Conservation (phyloP, 2,797 vertebrate species). For the Phataginus tetradactyla region DNA sequence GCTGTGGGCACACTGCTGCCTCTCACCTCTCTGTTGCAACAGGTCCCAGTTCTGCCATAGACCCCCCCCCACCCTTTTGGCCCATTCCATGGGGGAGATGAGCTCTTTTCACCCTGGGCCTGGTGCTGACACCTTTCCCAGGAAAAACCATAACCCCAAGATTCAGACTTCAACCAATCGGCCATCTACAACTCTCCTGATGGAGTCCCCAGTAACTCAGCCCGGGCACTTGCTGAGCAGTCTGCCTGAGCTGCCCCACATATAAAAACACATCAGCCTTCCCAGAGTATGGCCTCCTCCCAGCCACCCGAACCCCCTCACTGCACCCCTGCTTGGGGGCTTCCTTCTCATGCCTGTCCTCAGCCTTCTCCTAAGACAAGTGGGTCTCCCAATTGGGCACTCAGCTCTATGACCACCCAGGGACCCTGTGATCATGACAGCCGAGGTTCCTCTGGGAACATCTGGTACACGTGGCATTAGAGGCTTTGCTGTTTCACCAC, state of each 20-base stretch:
- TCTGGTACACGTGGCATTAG: too few relatives aligned
- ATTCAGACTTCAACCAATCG: neutral
- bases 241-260: neutral
- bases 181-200: neutral
- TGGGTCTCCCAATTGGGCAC: neutral
- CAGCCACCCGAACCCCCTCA: neutral
- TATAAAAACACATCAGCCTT: too few relatives aligned
- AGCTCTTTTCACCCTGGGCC: neutral
- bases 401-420: neutral
- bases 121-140: neutral
- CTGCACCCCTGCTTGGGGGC: neutral
- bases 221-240: neutral
- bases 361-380: neutral
- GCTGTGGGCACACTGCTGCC: neutral
- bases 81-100: neutral
- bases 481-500: neutral
- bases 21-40: neutral
- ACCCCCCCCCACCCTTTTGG: neutral
- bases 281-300: rapidly evolving
- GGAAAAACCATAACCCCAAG: neutral
- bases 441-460: neutral
- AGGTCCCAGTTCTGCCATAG: neutral
- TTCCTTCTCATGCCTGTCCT: neutral
- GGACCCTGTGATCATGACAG: neutral
- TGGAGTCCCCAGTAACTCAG: neutral